Base-by-base conservation (phyloP, 2,888 invertebrate genomes). In the Resseliella maxima region DNA sequence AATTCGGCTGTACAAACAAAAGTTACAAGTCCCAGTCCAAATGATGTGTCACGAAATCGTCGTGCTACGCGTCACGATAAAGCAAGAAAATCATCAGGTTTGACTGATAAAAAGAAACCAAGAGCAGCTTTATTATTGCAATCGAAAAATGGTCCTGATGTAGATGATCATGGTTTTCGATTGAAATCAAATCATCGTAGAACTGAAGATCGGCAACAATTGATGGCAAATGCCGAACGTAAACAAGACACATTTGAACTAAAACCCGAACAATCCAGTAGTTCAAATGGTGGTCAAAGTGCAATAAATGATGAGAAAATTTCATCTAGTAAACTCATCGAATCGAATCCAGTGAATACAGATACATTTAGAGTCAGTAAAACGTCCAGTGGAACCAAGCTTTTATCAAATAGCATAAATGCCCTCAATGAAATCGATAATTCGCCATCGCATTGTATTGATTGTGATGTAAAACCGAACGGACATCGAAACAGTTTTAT, bases 1-100 rank as follows among this genome's bases (percentile, higher is more conserved):
- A 91, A 90, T 87, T 89, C 90, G 15, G 89, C 90, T 45, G 90
- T 91, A 0, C 91, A 91, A 87, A 91, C 91, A 18, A 91, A 91
- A 87, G 90, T 91, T 10, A 35, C 59, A 3, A 59, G 3, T 27
- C 24, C 72, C 8, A 72, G 31, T 72, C 72, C 72, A 15, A 85
- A 35, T 1, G 38, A 35, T 1, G 85, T 24, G 35, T n/a, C 36
- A 35, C 85, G 64, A 27, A 59, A 85, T 45, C 18, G 24, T 6
- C 50, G 35, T 5, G n/a, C 85, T 0, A 59, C 8, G 8, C 59
- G 50, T 8, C 8, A 12, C 15, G 86, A 85, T 15, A 59, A 85
- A 85, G 10, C 31, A 15, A 35, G 54, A 35, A 50, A 83, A 41
- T 18, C 10, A 12, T 1, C 54, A 15, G 54, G 15, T 59, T 31